These are phyloP conservation scores for Hypolimnas misippus DNA, from an alignment of 2,888 invertebrate genomes.

Conservation along the genomic window DNA sequence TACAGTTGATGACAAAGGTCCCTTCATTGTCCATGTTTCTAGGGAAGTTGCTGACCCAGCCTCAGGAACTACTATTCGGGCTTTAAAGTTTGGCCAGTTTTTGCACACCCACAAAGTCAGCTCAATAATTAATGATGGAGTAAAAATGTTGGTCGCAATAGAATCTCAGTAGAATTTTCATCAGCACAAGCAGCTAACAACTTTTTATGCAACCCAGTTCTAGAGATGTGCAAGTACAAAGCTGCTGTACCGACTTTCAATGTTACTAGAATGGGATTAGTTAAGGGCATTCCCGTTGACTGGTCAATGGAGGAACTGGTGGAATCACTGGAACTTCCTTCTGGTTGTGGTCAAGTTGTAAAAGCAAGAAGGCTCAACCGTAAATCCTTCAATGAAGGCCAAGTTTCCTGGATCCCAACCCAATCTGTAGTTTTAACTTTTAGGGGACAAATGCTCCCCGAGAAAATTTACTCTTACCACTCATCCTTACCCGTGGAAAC, in stretches of 20 bases:
- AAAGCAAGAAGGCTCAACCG: constrained; percentile 33
- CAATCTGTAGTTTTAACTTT: constrained; percentile 24
- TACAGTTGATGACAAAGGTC: constrained; percentile 18
- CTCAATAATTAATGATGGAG: constrained; percentile 26
- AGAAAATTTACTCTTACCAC: constrained; percentile 23
- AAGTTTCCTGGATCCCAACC: constrained; percentile 13
- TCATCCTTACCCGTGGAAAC: constrained; percentile 27
- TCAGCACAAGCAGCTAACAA: constrained; percentile 26
- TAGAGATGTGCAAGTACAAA: constrained; percentile 15
- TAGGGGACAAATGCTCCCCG: constrained; percentile 19
- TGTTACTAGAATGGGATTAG: too few species aligned
- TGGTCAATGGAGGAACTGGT: too few species aligned
- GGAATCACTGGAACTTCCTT: not conserved
- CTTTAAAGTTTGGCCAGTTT: constrained; percentile 30
- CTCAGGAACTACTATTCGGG: constrained; percentile 15
- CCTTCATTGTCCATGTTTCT: constrained; percentile 27
- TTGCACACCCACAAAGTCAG: constrained; percentile 23
- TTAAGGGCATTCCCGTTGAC: too few species aligned
- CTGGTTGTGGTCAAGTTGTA: constrained; percentile 25
- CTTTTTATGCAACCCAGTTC: constrained; percentile 16
- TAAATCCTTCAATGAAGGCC: not conserved
- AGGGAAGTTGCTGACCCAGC: constrained; percentile 14
- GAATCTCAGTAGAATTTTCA: constrained; percentile 27
- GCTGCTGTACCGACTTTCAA: constrained; percentile 1
- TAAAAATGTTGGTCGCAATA: constrained; percentile 35